These are phyloP conservation scores for Chaetodon trifascialis DNA, from an alignment of 2,113 vertebrate genomes.

Conservation along the genomic window DNA sequence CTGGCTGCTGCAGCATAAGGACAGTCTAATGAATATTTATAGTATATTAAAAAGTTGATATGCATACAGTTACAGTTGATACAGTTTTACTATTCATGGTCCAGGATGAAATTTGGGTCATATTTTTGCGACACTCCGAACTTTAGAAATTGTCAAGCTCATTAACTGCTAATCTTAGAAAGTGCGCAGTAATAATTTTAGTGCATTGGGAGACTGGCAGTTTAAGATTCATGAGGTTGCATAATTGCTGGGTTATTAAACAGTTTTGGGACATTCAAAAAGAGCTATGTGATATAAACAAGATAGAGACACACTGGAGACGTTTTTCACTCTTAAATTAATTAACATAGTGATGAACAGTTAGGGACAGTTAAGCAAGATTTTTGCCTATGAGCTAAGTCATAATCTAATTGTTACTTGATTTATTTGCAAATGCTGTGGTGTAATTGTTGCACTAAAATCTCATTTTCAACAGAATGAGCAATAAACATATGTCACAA, in stretches of 20 bases:
- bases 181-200: slow-evolving; percentile 49
- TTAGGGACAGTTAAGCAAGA: slow-evolving; percentile 2
- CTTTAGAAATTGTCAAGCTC: slow-evolving; percentile 56
- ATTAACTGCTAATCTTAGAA: slow-evolving; percentile 66
- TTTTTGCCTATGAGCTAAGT: slow-evolving; percentile 14
- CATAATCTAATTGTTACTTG: slow-evolving; percentile 10
- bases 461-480: background rate
- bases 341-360: slow-evolving; percentile 22
- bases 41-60: slow-evolving; percentile 50
- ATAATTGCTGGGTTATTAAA: slow-evolving; percentile 69
- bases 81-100: slow-evolving; percentile 36
- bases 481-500: background rate
- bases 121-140: slow-evolving; percentile 48
- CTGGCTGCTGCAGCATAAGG: slow-evolving; percentile 24
- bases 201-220: slow-evolving; percentile 56
- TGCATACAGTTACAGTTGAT: slow-evolving; percentile 51
- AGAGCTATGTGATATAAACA: slow-evolving; percentile 55
- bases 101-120: slow-evolving; percentile 49
- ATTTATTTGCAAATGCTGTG: slow-evolving; percentile 3
- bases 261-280: slow-evolving; percentile 50
- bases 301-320: slow-evolving; percentile 31
- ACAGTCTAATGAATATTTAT: slow-evolving; percentile 65
- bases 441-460: background rate
- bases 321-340: slow-evolving; percentile 32
- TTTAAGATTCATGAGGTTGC: slow-evolving; percentile 72